phyloP scores from a whole-genome alignment of 2,888 invertebrate species.

The Synanthedon tipuliformis region DNA sequence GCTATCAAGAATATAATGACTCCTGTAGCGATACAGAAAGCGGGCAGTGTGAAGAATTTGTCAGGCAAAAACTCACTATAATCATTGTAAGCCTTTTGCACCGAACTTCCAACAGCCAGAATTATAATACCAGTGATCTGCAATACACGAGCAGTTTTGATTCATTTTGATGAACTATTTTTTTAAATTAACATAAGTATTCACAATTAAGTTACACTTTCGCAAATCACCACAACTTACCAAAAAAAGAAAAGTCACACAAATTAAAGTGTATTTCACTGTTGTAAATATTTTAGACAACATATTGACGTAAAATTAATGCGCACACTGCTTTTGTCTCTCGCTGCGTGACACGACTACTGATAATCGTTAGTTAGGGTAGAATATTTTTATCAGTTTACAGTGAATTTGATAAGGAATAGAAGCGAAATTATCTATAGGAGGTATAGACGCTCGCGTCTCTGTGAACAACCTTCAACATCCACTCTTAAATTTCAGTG shows the following conservation, averaged over 20 bases:
- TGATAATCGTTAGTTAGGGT: conserved; percentile 34
- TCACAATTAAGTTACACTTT: not conserved
- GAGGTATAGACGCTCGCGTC: conserved; percentile 11
- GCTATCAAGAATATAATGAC: conserved; percentile 80
- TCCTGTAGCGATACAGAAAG: conserved; percentile 78
- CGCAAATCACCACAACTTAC: conserved; percentile 32
- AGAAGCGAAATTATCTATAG: conserved; percentile 51
- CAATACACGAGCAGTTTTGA: conserved; percentile 17
- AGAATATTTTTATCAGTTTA: conserved; percentile 56
- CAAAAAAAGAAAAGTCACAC: conserved; percentile 54
- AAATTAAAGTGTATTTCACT: conserved; percentile 51
- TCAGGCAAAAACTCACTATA: conserved; percentile 76
- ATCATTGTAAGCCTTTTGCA: conserved; percentile 73
- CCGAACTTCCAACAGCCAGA: conserved; percentile 78
- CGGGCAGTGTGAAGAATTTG: conserved; percentile 79
- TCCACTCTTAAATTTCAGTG: not conserved
- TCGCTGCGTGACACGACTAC: conserved; percentile 16
- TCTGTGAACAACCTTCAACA: not conserved
- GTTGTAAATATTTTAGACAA: conserved; percentile 57
- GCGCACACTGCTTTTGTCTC: not conserved
- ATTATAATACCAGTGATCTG: conserved; percentile 86
- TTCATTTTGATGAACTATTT: not conserved
- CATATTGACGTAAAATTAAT: conserved; percentile 30
- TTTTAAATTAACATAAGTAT: not conserved
- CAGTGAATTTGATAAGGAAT: conserved; percentile 63